These are phyloP conservation scores for Tetropium fuscum DNA, from an alignment of 2,888 invertebrate genomes.

Conservation along the genomic window DNA sequence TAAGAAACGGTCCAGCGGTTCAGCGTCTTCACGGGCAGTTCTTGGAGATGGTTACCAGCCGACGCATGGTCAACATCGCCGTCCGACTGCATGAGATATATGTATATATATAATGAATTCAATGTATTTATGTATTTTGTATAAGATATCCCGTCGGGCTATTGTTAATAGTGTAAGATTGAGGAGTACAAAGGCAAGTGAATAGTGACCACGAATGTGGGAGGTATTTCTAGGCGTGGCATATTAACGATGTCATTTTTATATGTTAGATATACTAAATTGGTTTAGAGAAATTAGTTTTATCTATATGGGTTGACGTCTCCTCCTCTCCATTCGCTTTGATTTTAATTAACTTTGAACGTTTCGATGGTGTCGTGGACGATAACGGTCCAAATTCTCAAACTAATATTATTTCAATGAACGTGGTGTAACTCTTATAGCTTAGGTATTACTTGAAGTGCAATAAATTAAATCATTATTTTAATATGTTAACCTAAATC, in stretches of 20 bases:
- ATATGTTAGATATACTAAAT: slow-evolving; percentile 60
- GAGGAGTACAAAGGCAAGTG: slow-evolving; percentile 63
- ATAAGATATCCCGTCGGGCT: slow-evolving; percentile 65
- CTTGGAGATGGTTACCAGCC: slow-evolving; percentile 33
- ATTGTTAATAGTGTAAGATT: slow-evolving; percentile 66
- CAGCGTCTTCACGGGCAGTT: slow-evolving; percentile 49
- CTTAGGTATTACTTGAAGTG: too few species aligned
- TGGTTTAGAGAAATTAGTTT: slow-evolving; percentile 57
- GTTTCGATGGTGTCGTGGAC: slow-evolving; percentile 21
- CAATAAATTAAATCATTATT: too few species aligned
- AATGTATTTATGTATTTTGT: slow-evolving; percentile 68
- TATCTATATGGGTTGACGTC: slow-evolving; percentile 40
- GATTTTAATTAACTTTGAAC: slow-evolving; percentile 52
- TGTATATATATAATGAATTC: slow-evolving; percentile 67
- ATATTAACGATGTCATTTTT: slow-evolving; percentile 61
- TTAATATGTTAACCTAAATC: too few species aligned
- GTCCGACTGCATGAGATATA: slow-evolving; percentile 61
- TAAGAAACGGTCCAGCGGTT: slow-evolving; percentile 62
- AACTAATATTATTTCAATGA: too few species aligned
- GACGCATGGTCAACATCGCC: slow-evolving; percentile 37
- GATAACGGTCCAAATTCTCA: slow-evolving; percentile 20
- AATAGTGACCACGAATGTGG: slow-evolving; percentile 62
- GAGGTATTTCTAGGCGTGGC: slow-evolving; percentile 62
- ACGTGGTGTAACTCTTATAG: too few species aligned
- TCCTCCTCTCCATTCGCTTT: slow-evolving; percentile 50